Evolutionary conservation across 2,797 vertebrate species (phyloP), one percentile per base, ranked within the genome.

Genomic region (Scleropages formosus): DNA sequence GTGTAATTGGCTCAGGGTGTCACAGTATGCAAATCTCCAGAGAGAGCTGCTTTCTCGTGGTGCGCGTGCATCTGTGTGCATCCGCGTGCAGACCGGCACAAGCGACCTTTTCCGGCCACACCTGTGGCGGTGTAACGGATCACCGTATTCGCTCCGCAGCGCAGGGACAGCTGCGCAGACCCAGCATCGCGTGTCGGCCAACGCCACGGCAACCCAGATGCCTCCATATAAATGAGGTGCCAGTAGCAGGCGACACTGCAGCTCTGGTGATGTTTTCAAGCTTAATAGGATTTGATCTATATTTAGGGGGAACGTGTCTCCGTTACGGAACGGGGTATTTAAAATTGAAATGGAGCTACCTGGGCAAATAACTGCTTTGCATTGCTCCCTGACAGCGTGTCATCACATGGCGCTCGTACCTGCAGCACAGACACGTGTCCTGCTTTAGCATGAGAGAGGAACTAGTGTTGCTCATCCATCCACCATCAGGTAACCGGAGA

Each of bases 241-340:
- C 46, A 47, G 67, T 70, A 56, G 74, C 49, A 75, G 71, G 83
- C 77, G 26, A 24, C 9, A 18, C 46, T 65, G 24, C 49, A 3
- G 39, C 72, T 73, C 72, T n/a, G 56, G 72, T 84, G 78, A 83
- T 83, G 84, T 87, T 85, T 85, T 79, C 84, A 83, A 80, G 86
- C 84, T 87, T 89, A 90, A 90, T 85, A 82, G 85, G 87, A 89
- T 90, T 89, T 86, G 79, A 87, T 89, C 87, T 91, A 91, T 90
- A 91, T 91, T 89, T 90, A 89, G 87, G 83, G 56, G 78, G 82
- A 84, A 88, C 85, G 77, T 70, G 86, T 85, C 86, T 84, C 64
- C 63, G 83, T 81, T 77, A 78, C 22, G 74, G 71, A 79, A 74
- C 58, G 69, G 61, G 67, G 63, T 82, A 80, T 89, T 89, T 88